Percentiles rank a stretch among this genome's conserved stretches.
These are phyloP conservation scores for Anastrepha ludens DNA, from an alignment of 1,140 invertebrate genomes.

Conservation along the genomic window DNA sequence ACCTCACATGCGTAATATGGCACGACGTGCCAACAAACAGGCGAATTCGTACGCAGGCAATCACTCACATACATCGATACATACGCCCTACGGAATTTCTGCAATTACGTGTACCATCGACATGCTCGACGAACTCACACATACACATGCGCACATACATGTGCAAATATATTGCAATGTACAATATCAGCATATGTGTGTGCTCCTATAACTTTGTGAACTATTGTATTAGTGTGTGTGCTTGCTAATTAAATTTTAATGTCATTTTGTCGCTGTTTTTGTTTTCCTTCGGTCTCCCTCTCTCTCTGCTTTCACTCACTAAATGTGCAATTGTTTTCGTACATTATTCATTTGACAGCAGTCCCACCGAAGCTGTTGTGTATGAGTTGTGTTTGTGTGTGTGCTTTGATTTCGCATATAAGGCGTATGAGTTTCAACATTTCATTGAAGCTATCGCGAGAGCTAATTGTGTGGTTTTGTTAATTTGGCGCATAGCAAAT, in stretches of 20 bases:
- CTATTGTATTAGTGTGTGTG: not conserved
- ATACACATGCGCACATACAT: not conserved
- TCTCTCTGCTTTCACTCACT: not conserved
- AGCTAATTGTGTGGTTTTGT: not conserved
- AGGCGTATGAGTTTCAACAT: not conserved
- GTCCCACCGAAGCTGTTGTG: not conserved
- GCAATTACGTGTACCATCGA: not conserved
- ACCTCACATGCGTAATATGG: not conserved
- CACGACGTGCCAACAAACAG: not conserved
- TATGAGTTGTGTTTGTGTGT: not conserved
- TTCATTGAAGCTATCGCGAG: not conserved
- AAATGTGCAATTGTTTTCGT: not conserved
- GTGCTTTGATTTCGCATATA: not conserved
- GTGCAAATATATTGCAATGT: not conserved
- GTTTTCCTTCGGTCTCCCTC: too few relatives aligned
- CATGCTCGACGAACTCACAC: too few relatives aligned
- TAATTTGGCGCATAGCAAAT: not conserved
- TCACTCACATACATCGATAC: too few relatives aligned
- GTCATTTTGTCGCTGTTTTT: constrained; percentile 4
- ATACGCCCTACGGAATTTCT: not conserved
- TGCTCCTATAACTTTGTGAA: not conserved
- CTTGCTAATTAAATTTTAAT: constrained; percentile 31
- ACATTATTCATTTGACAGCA: not conserved
- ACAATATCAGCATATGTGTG: not conserved
- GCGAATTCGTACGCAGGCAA: not conserved